These are phyloP conservation scores for Rhinichthys klamathensis DNA, from an alignment of 2,113 vertebrate genomes.

Conservation along the genomic window DNA sequence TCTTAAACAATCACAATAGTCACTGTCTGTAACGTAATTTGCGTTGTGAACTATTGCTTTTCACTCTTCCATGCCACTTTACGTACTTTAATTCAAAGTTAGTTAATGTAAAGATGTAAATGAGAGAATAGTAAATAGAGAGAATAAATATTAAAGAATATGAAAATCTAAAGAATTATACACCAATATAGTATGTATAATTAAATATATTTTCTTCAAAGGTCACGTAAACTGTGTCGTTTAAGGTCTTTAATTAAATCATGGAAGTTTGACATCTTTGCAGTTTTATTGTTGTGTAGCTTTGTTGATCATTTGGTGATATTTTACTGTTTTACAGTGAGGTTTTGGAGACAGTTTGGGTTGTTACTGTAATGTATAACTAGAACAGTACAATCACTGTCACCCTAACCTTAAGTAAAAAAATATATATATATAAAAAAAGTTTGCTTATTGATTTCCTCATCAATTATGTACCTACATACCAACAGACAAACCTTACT, in stretches of 20 bases:
- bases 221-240: background rate
- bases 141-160: background rate
- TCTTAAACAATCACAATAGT: background rate
- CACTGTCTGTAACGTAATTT: background rate
- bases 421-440: background rate
- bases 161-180: background rate
- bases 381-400: background rate
- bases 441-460: too few relatives aligned
- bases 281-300: conserved; percentile 1
- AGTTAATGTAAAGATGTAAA: background rate
- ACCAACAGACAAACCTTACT: background rate
- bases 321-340: conserved; percentile 11
- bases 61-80: background rate
- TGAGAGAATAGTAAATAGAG: background rate
- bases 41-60: background rate
- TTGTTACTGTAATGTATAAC: conserved; percentile 9
- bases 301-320: conserved; percentile 9
- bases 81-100: background rate
- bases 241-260: background rate
- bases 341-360: background rate
- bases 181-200: too few relatives aligned
- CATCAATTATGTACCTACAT: background rate
- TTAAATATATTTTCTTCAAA: background rate
- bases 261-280: background rate
- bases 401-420: background rate